Percentiles rank a stretch among this genome's conserved stretches.
phyloP scores from a whole-genome alignment of 2,888 invertebrate species.

The Bellardia pandia region DNA sequence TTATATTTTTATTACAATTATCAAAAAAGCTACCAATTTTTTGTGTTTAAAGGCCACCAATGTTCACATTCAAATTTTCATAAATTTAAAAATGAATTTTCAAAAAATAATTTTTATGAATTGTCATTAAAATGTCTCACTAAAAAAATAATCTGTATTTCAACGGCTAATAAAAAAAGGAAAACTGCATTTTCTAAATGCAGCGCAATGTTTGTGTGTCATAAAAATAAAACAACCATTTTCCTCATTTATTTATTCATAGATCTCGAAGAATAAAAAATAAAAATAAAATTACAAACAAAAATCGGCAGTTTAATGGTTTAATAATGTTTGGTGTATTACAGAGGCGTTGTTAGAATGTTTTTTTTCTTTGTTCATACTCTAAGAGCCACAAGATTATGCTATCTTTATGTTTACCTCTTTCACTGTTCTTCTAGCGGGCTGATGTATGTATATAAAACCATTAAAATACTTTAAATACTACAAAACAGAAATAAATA shows the following conservation, averaged over 20 bases:
- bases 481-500: constrained; percentile 18
- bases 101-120: constrained; percentile 62
- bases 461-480: constrained; percentile 63
- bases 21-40: too few relatives aligned
- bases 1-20: not conserved
- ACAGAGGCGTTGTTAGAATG: constrained; percentile 56
- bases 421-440: constrained; percentile 7
- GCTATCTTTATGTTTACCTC: constrained; percentile 23
- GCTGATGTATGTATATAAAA: constrained; percentile 18
- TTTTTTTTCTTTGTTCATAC: not conserved
- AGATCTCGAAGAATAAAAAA: not conserved
- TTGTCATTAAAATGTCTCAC: constrained; percentile 60
- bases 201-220: not conserved
- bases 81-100: constrained; percentile 49
- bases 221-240: constrained; percentile 44
- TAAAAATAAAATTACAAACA: constrained; percentile 23
- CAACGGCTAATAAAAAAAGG: constrained; percentile 59
- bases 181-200: constrained; percentile 17
- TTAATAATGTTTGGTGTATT: constrained; percentile 73
- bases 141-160: constrained; percentile 51
- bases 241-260: constrained; percentile 31
- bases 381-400: constrained; percentile 2
- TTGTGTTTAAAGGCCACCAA: constrained; percentile 33
- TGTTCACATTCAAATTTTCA: constrained; percentile 44
- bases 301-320: constrained; percentile 66